Base-by-base conservation (phyloP, 2,797 vertebrate genomes). In the Capromys pilorides region DNA sequence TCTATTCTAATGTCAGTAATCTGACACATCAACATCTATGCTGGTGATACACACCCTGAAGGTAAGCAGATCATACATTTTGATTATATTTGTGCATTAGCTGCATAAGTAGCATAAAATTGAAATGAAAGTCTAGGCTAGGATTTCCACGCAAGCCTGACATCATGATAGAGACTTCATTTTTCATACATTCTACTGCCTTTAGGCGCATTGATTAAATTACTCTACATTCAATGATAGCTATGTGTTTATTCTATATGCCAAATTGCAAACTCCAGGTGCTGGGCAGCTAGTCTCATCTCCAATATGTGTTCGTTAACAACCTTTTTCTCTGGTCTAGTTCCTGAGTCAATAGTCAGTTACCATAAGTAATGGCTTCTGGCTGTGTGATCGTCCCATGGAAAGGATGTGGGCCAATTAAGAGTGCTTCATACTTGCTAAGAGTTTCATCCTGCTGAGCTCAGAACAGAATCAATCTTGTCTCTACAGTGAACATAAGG, bases 401-500 rank as follows among this genome's bases (percentile, higher is more conserved):
- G 67, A 92, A 85, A 92, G 28, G 69, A 88, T 80, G 24, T 83
- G 41, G 62, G 73, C 67, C 95, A 95, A 57, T 95, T 97, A 93
- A 62, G 71, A 86, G 22, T 28, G 13, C 88, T 95, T 95, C 84
- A 79, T 57, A 92, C 62, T 80, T 73, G 28, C 73, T 93, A 88
- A 83, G 64, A 88, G 45, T 71, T 95, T 77, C 73, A 92, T 59
- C 77, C 86, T 84, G 36, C 90, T 94, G 92, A 51, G 80, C 54
- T 92, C 88, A 94, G 51, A 90, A 24, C 39, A 88, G 41, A 97
- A 92, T 94, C 78, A 94, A 88, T 92, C 64, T 94, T 86, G 45
- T 59, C 9, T 95, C 73, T 94, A 67, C 41, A 87, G 0, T 81
- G 57, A 93, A 92, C 71, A 21, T n/a, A 39, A 39, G 49, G 85